These are phyloP conservation scores for Malurus leucopterus DNA, from an alignment of 2,797 vertebrate species.

Conservation along the genomic window DNA sequence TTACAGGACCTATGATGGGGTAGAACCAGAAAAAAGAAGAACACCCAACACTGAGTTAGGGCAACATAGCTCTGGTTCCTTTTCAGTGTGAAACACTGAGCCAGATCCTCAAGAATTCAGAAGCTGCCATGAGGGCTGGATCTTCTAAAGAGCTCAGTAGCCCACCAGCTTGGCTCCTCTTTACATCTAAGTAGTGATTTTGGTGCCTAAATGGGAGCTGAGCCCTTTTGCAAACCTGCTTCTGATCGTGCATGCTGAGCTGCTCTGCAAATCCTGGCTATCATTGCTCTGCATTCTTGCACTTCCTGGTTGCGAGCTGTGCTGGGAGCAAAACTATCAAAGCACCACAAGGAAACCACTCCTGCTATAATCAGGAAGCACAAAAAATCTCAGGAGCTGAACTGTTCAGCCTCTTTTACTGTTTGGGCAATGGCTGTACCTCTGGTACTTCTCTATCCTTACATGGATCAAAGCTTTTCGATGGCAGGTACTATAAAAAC, in stretches of 20 bases:
- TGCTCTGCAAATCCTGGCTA: constrained; percentile 55
- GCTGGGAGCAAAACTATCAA: constrained; percentile 60
- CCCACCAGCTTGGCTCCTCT: neutral
- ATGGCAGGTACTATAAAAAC: neutral
- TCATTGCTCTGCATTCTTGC: constrained; percentile 34
- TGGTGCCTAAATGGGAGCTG: constrained; percentile 36
- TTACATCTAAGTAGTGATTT: constrained; percentile 9
- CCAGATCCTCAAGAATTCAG: neutral
- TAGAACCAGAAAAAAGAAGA: neutral
- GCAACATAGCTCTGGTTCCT: fast-evolving
- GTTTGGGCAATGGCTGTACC: neutral
- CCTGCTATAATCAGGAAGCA: constrained; percentile 54
- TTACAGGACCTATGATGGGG: neutral
- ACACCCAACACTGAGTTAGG: neutral
- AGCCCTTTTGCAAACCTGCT: constrained; percentile 41
- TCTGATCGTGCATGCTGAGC: constrained; percentile 8
- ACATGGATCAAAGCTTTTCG: neutral
- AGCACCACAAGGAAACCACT: constrained; percentile 57
- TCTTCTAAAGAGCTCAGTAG: constrained; percentile 1
- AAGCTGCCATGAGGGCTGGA: neutral
- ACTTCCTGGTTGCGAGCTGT: constrained; percentile 54
- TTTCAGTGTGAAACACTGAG: neutral
- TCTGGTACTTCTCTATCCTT: neutral
- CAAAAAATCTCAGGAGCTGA: constrained; percentile 44
- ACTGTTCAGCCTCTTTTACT: neutral